These are phyloP conservation scores for Betta splendens DNA, from an alignment of 2,797 vertebrate genomes.

Conservation along the genomic window DNA sequence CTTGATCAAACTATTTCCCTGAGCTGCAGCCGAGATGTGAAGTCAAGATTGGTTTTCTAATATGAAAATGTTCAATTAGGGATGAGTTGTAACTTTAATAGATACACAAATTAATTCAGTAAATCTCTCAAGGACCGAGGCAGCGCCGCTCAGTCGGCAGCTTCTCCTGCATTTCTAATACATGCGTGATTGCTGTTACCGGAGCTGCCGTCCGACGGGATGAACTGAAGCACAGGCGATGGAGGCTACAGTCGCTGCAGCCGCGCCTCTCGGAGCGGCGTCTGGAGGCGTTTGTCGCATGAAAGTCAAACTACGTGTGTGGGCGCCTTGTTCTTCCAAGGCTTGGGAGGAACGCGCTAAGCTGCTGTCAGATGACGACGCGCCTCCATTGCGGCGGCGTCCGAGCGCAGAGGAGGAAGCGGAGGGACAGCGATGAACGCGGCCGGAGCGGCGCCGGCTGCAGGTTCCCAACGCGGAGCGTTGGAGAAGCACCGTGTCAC, in stretches of 20 bases:
- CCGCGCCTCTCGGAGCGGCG: conserved; percentile 24
- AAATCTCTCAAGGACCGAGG: conserved; percentile 42
- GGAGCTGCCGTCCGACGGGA: too few relatives aligned
- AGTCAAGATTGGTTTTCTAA: conserved; percentile 26
- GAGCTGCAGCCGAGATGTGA: conserved; percentile 20
- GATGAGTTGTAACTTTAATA: conserved; percentile 36
- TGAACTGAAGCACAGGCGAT: conserved; percentile 24
- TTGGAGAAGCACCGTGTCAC: too few relatives aligned
- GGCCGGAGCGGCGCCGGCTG: too few relatives aligned
- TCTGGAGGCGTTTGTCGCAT: too few relatives aligned
- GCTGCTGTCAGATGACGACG: conserved; percentile 8
- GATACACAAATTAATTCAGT: conserved; percentile 49
- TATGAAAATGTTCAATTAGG: conserved; percentile 39
- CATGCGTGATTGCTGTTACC: conserved; percentile 39
- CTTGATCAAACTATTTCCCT: conserved; percentile 18
- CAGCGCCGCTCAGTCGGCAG: conserved; percentile 27
- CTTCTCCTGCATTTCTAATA: conserved; percentile 23
- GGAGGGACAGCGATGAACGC: neutral
- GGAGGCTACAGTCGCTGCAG: conserved; percentile 14
- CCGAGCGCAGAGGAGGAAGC: neutral
- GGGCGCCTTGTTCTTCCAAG: neutral
- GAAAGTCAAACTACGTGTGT: conserved; percentile 15
- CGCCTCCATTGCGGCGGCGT: neutral
- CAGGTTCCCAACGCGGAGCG: too few relatives aligned
- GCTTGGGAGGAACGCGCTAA: neutral